Base-by-base conservation (phyloP, 1,140 invertebrate genomes). In the Drosophila nasuta region DNA sequence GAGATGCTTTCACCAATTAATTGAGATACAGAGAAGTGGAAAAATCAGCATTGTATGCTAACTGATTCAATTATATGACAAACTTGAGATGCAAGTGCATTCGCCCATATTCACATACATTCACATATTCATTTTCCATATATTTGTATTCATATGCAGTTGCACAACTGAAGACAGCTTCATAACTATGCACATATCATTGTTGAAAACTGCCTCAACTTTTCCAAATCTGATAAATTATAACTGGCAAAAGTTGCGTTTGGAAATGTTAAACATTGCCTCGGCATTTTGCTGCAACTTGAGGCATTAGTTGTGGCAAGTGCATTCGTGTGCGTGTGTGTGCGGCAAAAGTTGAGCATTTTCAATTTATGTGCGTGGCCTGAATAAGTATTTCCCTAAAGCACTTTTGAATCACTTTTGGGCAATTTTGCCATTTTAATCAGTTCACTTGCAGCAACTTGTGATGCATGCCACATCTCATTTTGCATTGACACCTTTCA, bases 171-270 rank as follows among this genome's bases (percentile, higher is more conserved):
- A 33, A 15, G 51, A 54, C 28, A 38, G 54, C 54, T 79, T 25
- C 79, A 81, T 73, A 81, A 82, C 73, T 80, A 77, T 81, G 75
- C 77, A 77, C 67, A 79, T 54, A 57, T 65, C 70, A 78, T 81
- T 86, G 78, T 79, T 83, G 52, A 69, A 59, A 79, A 83, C 81
- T 86, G 75, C 73, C 79, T 58, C 48, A 81, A 70, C 57, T 75
- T 76, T 70, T 4, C 20, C 52, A 78, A 86, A 86, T 86, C 82
- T 86, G 78, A 86, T 85, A 85, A 85, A 81, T 85, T 81, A 85
- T 86, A 81, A 69, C 70, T 65, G 63, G 20, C 20, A 68, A 81
- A 70, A 70, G 7, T 75, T 75, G 7, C 35, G 8, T 8, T 58
- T 28, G 49, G 4, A 11, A 35, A 54, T 62, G 57, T 51, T 38